These are phyloP conservation scores for Hemibagrus guttatus DNA, from an alignment of 2,797 vertebrate species.

Conservation along the genomic window DNA sequence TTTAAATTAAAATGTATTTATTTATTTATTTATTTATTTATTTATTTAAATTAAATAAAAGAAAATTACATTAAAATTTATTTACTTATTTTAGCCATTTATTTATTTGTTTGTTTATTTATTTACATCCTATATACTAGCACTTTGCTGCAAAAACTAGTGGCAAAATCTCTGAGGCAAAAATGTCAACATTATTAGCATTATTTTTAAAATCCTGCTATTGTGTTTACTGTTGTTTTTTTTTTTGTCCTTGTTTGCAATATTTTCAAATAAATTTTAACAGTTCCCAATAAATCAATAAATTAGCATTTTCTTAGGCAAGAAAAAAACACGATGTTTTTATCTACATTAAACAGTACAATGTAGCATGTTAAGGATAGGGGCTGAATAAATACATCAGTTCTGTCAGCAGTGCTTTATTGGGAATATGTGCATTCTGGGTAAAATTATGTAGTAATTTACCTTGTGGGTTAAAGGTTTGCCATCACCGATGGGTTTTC, in stretches of 20 bases:
- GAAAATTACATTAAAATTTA: too few relatives aligned
- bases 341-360: too few relatives aligned
- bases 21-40: too few relatives aligned
- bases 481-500: conserved; percentile 88
- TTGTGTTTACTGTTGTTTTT: not conserved
- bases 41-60: too few relatives aligned
- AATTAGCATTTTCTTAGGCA: too few relatives aligned
- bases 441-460: conserved; percentile 36
- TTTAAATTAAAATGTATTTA: too few relatives aligned
- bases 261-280: not conserved
- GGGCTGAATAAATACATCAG: not conserved
- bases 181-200: not conserved
- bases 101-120: too few relatives aligned
- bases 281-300: not conserved
- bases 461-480: conserved; percentile 92
- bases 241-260: not conserved
- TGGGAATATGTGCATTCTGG: not conserved
- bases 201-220: not conserved
- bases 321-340: too few relatives aligned
- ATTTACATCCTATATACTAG: not conserved
- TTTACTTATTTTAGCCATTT: too few relatives aligned
- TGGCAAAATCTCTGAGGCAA: not conserved
- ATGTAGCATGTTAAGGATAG: too few relatives aligned
- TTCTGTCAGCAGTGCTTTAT: not conserved
- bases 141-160: not conserved